phyloP scores from a whole-genome alignment of 1,140 invertebrate species.

The Zophobas atratus region DNA sequence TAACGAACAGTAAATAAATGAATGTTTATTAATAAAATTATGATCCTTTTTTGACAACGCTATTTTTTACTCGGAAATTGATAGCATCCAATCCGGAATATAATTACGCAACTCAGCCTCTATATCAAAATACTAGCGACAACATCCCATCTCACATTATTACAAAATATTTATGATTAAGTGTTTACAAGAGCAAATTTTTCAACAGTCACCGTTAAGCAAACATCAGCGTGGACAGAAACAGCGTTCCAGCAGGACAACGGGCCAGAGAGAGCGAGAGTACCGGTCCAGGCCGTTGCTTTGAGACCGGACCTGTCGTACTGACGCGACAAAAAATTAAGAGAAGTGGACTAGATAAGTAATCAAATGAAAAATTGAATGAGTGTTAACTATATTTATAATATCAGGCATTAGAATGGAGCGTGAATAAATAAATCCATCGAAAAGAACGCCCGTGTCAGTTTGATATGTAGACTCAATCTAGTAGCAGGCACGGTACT shows the following conservation, averaged over 20 bases:
- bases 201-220: neutral
- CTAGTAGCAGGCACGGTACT: neutral
- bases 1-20: too few relatives aligned
- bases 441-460: slow-evolving; percentile 24
- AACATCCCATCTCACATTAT: too few relatives aligned
- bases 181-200: neutral
- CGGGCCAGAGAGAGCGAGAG: slow-evolving; percentile 3
- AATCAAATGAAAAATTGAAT: slow-evolving; percentile 42
- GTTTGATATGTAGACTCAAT: slow-evolving; percentile 32
- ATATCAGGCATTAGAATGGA: slow-evolving; percentile 30
- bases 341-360: slow-evolving; percentile 27
- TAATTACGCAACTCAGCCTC: too few relatives aligned
- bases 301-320: slow-evolving; percentile 11
- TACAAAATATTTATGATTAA: neutral
- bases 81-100: too few relatives aligned
- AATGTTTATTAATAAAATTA: too few relatives aligned
- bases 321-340: slow-evolving; percentile 9
- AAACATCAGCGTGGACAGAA: neutral
- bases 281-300: neutral
- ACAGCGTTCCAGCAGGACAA: neutral
- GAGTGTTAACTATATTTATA: slow-evolving; percentile 41
- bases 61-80: too few relatives aligned
- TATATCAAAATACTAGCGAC: neutral
- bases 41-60: too few relatives aligned
- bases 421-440: slow-evolving; percentile 32